Percentiles rank a stretch among this genome's conserved stretches.
phyloP scores from a whole-genome alignment of 1,140 invertebrate species.

The Magallana ariakensis region DNA sequence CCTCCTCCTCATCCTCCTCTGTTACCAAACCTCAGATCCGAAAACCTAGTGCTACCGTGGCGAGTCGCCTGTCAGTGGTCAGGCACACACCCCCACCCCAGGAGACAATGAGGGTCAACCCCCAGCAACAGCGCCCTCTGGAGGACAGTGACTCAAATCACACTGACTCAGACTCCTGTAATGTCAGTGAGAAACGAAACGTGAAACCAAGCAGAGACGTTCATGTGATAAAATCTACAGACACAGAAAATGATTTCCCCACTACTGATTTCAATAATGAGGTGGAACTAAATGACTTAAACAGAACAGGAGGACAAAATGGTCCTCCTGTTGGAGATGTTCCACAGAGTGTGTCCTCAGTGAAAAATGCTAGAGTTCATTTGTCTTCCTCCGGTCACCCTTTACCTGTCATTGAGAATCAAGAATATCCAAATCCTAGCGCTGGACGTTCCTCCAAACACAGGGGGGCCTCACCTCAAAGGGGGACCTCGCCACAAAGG shows the following conservation, averaged over 20 bases:
- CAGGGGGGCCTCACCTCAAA: background rate
- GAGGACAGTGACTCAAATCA: slow-evolving; percentile 72
- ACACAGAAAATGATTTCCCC: slow-evolving; percentile 76
- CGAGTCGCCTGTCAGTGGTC: slow-evolving; percentile 43
- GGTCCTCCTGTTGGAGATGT: slow-evolving; percentile 30
- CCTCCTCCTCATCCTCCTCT: slow-evolving; percentile 34
- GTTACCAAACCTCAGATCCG: slow-evolving; percentile 49
- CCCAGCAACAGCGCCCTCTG: slow-evolving; percentile 6
- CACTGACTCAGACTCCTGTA: slow-evolving; percentile 73
- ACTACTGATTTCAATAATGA: slow-evolving; percentile 76
- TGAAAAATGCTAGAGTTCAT: slow-evolving; percentile 38
- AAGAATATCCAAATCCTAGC: background rate
- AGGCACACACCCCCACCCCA: slow-evolving; percentile 44
- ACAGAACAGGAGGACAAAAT: slow-evolving; percentile 63
- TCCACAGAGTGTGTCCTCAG: background rate
- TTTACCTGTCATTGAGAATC: slow-evolving; percentile 46
- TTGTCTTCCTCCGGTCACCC: slow-evolving; percentile 53
- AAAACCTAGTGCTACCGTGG: slow-evolving; percentile 45
- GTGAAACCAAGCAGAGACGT: slow-evolving; percentile 50
- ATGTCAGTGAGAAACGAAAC: slow-evolving; percentile 63
- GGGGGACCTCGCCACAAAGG: background rate
- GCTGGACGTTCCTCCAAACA: too few species aligned
- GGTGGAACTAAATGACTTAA: slow-evolving; percentile 75
- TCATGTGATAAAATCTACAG: slow-evolving; percentile 69
- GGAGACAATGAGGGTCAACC: slow-evolving; percentile 2